phyloP scores from a whole-genome alignment of 2,888 invertebrate genomes.

The Ischnura elegans region DNA sequence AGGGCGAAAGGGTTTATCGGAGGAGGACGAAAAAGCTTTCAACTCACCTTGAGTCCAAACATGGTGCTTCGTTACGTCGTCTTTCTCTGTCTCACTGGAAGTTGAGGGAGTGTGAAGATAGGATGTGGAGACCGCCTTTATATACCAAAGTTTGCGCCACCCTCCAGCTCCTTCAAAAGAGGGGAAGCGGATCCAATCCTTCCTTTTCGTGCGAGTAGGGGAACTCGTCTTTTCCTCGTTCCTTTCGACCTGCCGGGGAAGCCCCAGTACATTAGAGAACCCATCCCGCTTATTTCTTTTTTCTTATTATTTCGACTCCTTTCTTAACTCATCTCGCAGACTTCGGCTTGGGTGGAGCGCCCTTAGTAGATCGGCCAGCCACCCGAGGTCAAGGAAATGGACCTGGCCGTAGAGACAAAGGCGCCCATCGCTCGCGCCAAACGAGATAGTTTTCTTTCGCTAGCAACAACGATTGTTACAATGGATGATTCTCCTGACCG shows the following conservation, averaged over 20 bases:
- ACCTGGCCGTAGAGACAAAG: background rate
- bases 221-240: background rate
- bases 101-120: background rate
- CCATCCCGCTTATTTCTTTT: background rate
- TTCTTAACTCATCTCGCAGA: background rate
- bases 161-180: background rate
- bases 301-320: background rate
- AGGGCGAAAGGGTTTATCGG: background rate
- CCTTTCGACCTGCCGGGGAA: background rate
- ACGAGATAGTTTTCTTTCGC: too few relatives aligned
- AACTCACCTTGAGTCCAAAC: slow-evolving; percentile 18
- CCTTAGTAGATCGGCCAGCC: background rate
- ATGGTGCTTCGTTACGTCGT: background rate
- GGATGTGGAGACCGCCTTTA: background rate
- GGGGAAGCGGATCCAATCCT: slow-evolving; percentile 2
- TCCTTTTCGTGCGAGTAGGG: background rate
- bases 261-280: background rate
- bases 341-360: background rate
- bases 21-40: background rate
- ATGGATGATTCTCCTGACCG: too few relatives aligned
- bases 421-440: background rate
- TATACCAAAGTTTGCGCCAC: background rate
- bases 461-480: too few relatives aligned
- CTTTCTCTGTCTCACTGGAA: background rate
- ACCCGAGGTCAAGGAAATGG: background rate